phyloP scores from a whole-genome alignment of 1,140 invertebrate species.

The Aplysia californica region DNA sequence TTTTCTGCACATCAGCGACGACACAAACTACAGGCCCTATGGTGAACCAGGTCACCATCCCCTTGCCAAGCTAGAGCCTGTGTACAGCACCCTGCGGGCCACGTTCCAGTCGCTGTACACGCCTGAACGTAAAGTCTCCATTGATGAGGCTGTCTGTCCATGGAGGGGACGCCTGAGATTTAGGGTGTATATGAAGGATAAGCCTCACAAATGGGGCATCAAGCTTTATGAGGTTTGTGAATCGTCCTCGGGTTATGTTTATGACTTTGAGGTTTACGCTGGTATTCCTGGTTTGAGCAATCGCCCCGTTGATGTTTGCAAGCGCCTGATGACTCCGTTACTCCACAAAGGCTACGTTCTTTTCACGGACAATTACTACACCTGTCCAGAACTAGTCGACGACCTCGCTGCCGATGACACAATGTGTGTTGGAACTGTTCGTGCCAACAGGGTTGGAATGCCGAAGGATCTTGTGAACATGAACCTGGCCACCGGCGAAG shows the following conservation, averaged over 20 bases:
- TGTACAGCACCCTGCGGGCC: too few relatives aligned
- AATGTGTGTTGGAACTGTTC: neutral
- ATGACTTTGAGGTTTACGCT: constrained; percentile 2
- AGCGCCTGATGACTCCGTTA: neutral
- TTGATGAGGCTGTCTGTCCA: constrained; percentile 38
- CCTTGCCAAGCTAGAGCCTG: too few relatives aligned
- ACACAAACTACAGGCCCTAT: too few relatives aligned
- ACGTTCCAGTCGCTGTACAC: neutral
- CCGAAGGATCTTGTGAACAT: neutral
- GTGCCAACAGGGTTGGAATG: neutral
- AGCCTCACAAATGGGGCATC: constrained; percentile 39
- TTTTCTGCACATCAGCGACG: too few relatives aligned
- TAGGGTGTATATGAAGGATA: constrained; percentile 39
- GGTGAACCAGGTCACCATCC: too few relatives aligned
- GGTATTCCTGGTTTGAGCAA: neutral
- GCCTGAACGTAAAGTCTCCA: constrained; percentile 22
- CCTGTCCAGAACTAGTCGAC: constrained; percentile 23
- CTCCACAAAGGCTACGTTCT: constrained; percentile 8
- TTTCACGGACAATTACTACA: constrained; percentile 36
- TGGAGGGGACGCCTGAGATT: constrained; percentile 22
- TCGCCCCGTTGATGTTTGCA: neutral
- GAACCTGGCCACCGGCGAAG: neutral
- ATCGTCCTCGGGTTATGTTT: constrained; percentile 12
- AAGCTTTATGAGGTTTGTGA: constrained; percentile 30
- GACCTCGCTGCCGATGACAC: neutral